These are phyloP conservation scores for Helicoverpa assulta DNA, from an alignment of 2,888 invertebrate species.

Conservation along the genomic window DNA sequence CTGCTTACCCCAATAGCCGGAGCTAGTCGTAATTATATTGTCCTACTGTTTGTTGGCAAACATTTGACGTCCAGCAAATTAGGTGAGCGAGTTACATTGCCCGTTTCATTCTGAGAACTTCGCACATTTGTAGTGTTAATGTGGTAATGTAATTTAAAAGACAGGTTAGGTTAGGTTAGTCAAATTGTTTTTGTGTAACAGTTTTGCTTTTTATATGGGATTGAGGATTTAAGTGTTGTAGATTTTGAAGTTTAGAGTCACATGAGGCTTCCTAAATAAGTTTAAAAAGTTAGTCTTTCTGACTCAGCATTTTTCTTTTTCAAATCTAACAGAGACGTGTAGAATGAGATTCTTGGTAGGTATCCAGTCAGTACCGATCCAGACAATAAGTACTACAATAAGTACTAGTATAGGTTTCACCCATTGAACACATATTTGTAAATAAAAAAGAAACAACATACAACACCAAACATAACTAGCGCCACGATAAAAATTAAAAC, in stretches of 20 bases:
- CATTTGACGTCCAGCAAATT: conserved; percentile 60
- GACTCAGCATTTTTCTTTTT: no score
- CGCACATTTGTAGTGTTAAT: conserved; percentile 41
- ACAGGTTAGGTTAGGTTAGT: no score
- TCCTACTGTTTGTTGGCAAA: conserved; percentile 55
- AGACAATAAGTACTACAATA: no score
- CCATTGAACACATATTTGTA: no score
- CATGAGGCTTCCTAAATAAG: neutral
- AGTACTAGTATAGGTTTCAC: no score
- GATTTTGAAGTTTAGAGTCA: conserved; percentile 1
- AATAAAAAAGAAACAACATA: no score
- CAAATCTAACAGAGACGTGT: no score
- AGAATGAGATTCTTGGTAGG: no score
- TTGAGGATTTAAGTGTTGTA: conserved; percentile 5
- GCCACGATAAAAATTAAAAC: no score
- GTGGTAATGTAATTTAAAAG: conserved; percentile 41
- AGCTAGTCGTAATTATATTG: conserved; percentile 62
- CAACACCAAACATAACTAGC: no score
- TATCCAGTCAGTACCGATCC: no score
- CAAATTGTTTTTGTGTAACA: conserved; percentile 8
- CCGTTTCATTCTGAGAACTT: conserved; percentile 54
- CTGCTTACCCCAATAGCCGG: conserved; percentile 48
- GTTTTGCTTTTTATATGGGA: neutral
- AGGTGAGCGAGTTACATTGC: conserved; percentile 63
- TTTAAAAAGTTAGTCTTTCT: no score